phyloP scores from a whole-genome alignment of 1,140 invertebrate species.

The Archivesica marissinica region DNA sequence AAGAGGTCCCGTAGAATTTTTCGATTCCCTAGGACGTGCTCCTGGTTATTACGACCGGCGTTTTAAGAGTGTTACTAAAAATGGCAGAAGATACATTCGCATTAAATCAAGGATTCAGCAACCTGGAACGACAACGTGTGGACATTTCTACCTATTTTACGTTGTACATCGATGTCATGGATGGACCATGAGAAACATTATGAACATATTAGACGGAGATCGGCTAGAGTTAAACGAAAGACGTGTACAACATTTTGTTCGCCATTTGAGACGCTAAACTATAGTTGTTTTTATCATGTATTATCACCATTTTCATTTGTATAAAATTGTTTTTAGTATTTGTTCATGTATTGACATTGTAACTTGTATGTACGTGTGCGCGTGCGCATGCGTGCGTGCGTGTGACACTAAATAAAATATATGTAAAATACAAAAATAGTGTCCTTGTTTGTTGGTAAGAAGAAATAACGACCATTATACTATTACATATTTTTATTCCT shows the following conservation, averaged over 20 bases:
- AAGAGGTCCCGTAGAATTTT: background rate
- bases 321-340: background rate
- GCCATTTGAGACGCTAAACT: background rate
- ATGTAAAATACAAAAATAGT: background rate
- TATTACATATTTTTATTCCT: background rate
- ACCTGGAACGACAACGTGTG: background rate
- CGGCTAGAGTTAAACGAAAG: background rate
- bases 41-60: background rate
- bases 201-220: background rate
- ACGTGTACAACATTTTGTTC: too few species aligned
- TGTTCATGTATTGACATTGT: too few species aligned
- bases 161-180: background rate
- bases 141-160: background rate
- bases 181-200: background rate
- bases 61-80: conserved; percentile 3
- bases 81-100: background rate
- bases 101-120: background rate
- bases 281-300: background rate
- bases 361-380: too few species aligned
- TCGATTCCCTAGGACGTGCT: background rate
- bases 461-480: background rate
- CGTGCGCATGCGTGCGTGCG: background rate
- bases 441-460: background rate
- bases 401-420: background rate
- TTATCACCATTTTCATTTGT: background rate